Percentiles rank a stretch among this genome's conserved stretches.
Evolutionary conservation across 2,113 vertebrate species (phyloP).

Genomic region (Camelus dromedarius): DNA sequence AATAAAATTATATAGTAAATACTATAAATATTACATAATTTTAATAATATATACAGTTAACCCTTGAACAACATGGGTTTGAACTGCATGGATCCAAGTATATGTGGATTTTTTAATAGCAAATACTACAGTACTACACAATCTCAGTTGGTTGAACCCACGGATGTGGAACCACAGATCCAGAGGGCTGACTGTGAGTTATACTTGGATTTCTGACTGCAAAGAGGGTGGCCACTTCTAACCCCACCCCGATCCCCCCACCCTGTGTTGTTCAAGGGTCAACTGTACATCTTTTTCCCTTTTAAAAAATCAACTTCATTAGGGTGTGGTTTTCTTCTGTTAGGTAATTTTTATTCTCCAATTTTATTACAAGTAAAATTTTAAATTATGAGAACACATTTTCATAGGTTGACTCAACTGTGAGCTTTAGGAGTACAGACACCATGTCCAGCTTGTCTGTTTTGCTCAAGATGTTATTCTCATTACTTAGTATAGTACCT

Average conservation of each 20-base stretch:
- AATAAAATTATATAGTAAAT: background rate
- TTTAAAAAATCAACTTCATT: conserved; percentile 7
- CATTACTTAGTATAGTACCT: background rate
- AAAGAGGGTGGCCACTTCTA: background rate
- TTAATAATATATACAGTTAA: background rate
- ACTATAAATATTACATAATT: background rate
- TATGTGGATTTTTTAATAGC: background rate
- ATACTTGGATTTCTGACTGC: background rate
- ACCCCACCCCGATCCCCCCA: background rate
- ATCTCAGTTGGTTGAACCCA: background rate
- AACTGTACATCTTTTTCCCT: background rate
- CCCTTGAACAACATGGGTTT: background rate
- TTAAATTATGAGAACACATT: background rate
- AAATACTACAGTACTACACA: background rate
- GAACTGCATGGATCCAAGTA: background rate
- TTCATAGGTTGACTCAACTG: background rate
- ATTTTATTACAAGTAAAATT: background rate
- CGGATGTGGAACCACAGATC: background rate
- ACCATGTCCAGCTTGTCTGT: background rate
- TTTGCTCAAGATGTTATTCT: background rate
- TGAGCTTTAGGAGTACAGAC: background rate
- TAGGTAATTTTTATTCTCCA: background rate
- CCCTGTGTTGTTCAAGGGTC: background rate
- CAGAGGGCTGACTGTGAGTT: background rate
- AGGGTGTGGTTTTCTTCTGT: background rate